A percentile compares a stretch with the other conserved stretches of the same genome.
These are phyloP conservation scores for Sarcoramphus papa DNA, from an alignment of 2,797 vertebrate genomes.

Conservation along the genomic window DNA sequence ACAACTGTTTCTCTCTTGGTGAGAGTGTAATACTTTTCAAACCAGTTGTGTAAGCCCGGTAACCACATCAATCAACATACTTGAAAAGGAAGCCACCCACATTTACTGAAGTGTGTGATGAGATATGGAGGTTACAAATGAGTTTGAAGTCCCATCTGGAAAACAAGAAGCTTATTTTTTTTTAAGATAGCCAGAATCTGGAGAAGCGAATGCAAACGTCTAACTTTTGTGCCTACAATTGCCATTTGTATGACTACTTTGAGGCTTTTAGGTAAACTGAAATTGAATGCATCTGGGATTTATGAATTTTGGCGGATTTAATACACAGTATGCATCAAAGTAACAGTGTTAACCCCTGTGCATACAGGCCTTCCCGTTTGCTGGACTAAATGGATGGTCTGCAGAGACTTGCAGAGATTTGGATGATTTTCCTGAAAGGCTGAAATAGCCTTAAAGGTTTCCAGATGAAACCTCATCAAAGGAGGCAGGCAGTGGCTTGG, in stretches of 20 bases:
- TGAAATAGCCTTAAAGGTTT: background rate
- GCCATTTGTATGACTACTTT: background rate
- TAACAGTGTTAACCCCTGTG: background rate
- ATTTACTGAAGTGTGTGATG: background rate
- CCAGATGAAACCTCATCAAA: background rate
- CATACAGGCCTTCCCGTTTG: background rate
- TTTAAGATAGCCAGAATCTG: background rate
- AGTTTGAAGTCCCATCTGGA: background rate
- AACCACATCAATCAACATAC: background rate
- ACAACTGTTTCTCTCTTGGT: background rate
- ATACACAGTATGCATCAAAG: background rate
- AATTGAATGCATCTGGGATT: background rate
- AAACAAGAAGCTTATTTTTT: background rate
- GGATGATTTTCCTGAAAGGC: background rate
- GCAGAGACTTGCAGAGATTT: background rate
- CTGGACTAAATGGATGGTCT: background rate
- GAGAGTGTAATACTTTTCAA: background rate
- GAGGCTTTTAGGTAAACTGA: background rate
- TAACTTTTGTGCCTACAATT: background rate
- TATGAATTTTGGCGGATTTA: background rate
- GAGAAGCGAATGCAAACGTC: background rate
- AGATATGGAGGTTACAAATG: background rate
- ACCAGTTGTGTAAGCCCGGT: background rate
- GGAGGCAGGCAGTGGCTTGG: background rate
- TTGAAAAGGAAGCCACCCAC: background rate